phyloP scores from a whole-genome alignment of 2,113 vertebrate species.

The Chauna torquata region DNA sequence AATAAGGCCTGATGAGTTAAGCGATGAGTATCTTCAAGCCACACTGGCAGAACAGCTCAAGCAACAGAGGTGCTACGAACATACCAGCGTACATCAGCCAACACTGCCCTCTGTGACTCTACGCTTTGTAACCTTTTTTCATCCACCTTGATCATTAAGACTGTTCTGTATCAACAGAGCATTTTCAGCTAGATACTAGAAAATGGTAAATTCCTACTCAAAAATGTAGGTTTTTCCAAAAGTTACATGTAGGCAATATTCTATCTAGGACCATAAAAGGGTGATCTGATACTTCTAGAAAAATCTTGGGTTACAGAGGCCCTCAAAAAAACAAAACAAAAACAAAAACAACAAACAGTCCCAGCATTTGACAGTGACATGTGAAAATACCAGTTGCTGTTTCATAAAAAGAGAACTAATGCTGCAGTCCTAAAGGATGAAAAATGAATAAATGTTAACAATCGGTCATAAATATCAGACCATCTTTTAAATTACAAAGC shows the following conservation, averaged over 20 bases:
- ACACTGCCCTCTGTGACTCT: fast-evolving
- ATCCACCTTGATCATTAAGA: not conserved
- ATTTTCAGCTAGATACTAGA: not conserved
- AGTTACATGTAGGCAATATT: not conserved
- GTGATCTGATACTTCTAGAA: not conserved
- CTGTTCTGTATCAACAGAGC: not conserved
- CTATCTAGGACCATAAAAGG: not conserved
- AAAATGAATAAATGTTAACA: not conserved
- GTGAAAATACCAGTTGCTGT: not conserved
- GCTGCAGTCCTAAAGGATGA: not conserved
- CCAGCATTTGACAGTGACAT: not conserved
- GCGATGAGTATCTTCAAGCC: not conserved
- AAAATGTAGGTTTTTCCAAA: not conserved
- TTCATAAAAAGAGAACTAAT: not conserved
- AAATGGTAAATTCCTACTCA: not conserved
- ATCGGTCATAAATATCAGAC: not conserved
- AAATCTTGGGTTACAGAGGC: not conserved
- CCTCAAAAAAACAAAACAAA: not conserved
- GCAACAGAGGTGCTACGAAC: not conserved
- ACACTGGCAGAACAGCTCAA: not conserved
- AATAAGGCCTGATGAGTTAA: not conserved
- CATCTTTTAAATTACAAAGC: not conserved
- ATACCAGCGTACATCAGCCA: not conserved
- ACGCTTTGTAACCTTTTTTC: not conserved
- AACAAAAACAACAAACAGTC: not conserved